A percentile compares a stretch with the other conserved stretches of the same genome.
Conservation (phyloP, 2,113 vertebrate genomes). For the Bothrops jararaca region DNA sequence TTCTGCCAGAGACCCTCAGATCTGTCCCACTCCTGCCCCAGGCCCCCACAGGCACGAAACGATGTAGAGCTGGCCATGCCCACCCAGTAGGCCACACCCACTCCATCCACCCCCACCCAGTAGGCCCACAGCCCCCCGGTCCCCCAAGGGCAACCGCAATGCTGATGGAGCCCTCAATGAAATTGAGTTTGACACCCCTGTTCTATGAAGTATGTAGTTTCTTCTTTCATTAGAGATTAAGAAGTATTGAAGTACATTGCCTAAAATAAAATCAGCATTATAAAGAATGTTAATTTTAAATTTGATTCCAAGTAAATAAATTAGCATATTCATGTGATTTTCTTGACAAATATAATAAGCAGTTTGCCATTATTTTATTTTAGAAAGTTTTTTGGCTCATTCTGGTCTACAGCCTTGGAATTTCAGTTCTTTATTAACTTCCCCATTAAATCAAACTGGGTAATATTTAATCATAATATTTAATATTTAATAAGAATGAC, state of each 20-base stretch:
- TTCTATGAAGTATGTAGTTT: neutral
- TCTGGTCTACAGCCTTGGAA: neutral
- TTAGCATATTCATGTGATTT: neutral
- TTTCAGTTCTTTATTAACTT: neutral
- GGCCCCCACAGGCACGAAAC: too few relatives aligned
- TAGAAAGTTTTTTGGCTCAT: neutral
- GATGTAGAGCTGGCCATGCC: too few relatives aligned
- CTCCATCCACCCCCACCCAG: too few relatives aligned
- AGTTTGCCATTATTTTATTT: neutral
- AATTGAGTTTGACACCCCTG: too few relatives aligned
- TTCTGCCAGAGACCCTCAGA: too few relatives aligned
- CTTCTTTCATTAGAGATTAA: neutral
- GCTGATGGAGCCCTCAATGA: too few relatives aligned
- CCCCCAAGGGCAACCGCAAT: too few relatives aligned
- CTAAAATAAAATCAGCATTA: neutral
- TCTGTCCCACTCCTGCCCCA: too few relatives aligned
- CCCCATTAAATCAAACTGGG: neutral
- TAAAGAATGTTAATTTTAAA: neutral
- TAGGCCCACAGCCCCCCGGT: too few relatives aligned
- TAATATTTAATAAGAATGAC: neutral
- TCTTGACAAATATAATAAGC: neutral
- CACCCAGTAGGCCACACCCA: too few relatives aligned
- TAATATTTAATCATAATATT: neutral
- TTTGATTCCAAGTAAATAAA: neutral
- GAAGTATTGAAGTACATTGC: neutral